Percentiles rank a stretch among this genome's conserved stretches.
Evolutionary conservation across 2,888 invertebrate species (phyloP).

Genomic region (Andrena hattorfiana): DNA sequence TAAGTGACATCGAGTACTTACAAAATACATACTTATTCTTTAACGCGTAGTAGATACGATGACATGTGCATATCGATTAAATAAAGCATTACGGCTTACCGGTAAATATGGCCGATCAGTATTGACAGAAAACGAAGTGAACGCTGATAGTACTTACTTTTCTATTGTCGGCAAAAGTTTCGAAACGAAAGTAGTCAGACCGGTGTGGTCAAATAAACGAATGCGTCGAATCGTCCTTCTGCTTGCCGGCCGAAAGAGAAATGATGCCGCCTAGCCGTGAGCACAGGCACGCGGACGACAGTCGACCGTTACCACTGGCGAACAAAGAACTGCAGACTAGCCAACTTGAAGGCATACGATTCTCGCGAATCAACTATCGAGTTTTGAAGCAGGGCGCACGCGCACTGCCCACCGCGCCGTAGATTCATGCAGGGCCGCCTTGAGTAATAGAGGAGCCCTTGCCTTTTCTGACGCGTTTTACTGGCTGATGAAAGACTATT

Average conservation of each 20-base stretch:
- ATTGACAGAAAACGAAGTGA: conserved; percentile 2
- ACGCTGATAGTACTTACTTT: conserved; percentile 34
- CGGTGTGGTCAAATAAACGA: not conserved
- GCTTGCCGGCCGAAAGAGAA: conserved; percentile 17
- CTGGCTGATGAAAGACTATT: not conserved
- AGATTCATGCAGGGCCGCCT: conserved; percentile 15
- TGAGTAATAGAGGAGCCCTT: not conserved
- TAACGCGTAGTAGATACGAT: not conserved
- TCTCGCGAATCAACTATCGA: conserved; percentile 38
- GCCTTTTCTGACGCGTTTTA: not conserved
- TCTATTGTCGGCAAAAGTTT: not conserved
- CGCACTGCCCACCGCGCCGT: conserved; percentile 22
- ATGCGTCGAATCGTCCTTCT: not conserved
- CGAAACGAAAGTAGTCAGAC: not conserved
- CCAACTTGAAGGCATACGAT: conserved; percentile 36
- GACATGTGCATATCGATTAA: conserved; percentile 36
- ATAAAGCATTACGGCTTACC: conserved; percentile 32
- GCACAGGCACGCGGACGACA: conserved; percentile 22
- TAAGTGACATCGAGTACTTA: conserved; percentile 20
- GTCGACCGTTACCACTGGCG: conserved; percentile 23
- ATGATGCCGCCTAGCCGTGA: conserved; percentile 5
- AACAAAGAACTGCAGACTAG: conserved; percentile 53
- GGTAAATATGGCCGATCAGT: conserved; percentile 36
- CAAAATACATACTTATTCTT: not conserved
- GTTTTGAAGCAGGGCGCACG: conserved; percentile 38